Evolutionary conservation across 2,113 vertebrate species (phyloP).

Genomic region (Prionailurus bengalensis): DNA sequence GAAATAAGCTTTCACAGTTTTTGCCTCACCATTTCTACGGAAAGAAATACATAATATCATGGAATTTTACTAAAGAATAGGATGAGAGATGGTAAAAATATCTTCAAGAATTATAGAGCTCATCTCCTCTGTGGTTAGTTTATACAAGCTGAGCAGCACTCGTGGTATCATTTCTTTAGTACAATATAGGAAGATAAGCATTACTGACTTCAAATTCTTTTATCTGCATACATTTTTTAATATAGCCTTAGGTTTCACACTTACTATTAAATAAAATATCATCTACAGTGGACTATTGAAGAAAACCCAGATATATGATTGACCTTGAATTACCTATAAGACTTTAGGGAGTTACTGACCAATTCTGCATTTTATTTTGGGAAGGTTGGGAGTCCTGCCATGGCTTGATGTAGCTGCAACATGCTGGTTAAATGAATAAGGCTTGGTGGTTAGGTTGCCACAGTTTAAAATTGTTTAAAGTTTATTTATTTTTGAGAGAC

Average conservation of each 20-base stretch:
- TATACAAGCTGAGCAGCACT: neutral
- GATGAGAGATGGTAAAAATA: slow-evolving; percentile 3
- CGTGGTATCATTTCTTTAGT: neutral
- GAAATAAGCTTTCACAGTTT: neutral
- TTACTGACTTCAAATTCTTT: neutral
- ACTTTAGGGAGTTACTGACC: neutral
- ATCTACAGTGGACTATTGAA: neutral
- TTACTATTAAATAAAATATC: neutral
- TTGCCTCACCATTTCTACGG: neutral
- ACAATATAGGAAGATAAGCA: neutral
- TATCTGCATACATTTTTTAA: neutral
- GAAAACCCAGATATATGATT: neutral
- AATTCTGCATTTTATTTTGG: neutral
- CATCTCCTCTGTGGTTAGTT: neutral
- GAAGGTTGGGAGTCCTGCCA: neutral
- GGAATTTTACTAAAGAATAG: neutral
- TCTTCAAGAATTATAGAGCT: neutral
- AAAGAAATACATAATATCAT: slow-evolving; percentile 7
- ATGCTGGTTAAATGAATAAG: neutral
- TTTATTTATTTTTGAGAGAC: too few relatives aligned
- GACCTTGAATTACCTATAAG: neutral
- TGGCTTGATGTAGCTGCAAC: neutral
- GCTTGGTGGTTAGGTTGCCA: neutral
- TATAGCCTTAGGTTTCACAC: neutral
- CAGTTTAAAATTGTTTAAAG: neutral